These are phyloP conservation scores for Metellina segmentata DNA, from an alignment of 2,888 invertebrate genomes.

Conservation along the genomic window DNA sequence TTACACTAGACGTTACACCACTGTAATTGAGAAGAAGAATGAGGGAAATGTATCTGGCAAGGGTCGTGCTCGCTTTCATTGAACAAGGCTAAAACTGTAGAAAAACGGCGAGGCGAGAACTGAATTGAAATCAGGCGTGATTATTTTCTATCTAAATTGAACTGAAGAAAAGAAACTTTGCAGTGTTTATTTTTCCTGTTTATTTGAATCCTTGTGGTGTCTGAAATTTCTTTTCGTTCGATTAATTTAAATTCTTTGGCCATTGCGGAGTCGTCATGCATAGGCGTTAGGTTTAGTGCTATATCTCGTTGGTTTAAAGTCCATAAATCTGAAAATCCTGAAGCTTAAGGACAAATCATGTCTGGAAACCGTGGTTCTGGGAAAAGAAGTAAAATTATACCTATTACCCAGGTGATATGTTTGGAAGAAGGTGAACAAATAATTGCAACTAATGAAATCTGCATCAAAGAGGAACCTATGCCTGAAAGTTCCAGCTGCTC, in stretches of 20 bases:
- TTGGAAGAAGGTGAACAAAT: constrained; percentile 18
- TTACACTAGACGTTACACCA: too few species aligned
- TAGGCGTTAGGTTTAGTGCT: constrained; percentile 41
- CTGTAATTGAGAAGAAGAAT: too few species aligned
- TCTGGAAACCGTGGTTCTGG: background rate
- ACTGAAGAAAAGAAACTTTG: constrained; percentile 58
- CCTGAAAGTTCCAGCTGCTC: constrained; percentile 28
- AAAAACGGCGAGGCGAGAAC: constrained; percentile 40
- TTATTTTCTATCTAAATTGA: constrained; percentile 58
- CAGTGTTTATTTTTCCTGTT: constrained; percentile 7
- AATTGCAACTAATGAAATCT: background rate
- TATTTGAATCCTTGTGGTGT: constrained; percentile 25
- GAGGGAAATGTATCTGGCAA: constrained; percentile 22
- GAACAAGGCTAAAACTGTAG: constrained; percentile 20
- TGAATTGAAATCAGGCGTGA: constrained; percentile 75
- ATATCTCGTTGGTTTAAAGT: background rate
- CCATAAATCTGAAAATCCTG: background rate
- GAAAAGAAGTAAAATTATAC: constrained; percentile 6
- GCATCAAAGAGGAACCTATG: constrained; percentile 46
- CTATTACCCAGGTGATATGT: background rate
- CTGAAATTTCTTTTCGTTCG: background rate
- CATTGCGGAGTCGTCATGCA: background rate
- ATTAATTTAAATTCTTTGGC: background rate
- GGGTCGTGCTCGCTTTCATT: background rate
- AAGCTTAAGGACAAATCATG: background rate